A percentile compares a stretch with the other conserved stretches of the same genome.
These are phyloP conservation scores for Cephonodes hylas DNA, from an alignment of 2,888 invertebrate species.

Conservation along the genomic window DNA sequence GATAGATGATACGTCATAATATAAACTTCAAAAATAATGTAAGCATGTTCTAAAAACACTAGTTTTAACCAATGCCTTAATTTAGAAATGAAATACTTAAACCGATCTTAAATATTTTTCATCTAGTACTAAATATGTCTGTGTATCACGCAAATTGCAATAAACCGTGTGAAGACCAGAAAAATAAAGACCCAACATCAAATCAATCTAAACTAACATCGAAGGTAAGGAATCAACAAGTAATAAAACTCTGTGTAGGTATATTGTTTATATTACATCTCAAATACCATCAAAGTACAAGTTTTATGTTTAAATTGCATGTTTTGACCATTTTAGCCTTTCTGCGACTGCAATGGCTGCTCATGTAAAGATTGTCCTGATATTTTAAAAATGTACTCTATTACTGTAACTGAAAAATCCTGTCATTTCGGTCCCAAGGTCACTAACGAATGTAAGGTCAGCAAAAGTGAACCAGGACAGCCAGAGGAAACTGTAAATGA, in stretches of 20 bases:
- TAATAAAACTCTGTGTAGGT: too few relatives aligned
- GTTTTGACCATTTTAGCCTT: slow-evolving; percentile 41
- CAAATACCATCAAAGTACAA: too few relatives aligned
- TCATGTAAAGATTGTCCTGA: slow-evolving; percentile 43
- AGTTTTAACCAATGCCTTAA: too few relatives aligned
- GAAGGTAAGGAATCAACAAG: slow-evolving; percentile 4
- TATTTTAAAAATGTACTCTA: slow-evolving; percentile 36
- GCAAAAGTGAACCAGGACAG: background rate
- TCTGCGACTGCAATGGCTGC: slow-evolving; percentile 46
- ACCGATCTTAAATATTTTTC: too few relatives aligned
- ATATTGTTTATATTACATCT: too few relatives aligned
- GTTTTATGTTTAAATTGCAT: background rate
- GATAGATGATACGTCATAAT: too few relatives aligned
- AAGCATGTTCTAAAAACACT: too few relatives aligned
- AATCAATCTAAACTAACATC: background rate
- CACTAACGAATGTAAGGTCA: slow-evolving; percentile 2
- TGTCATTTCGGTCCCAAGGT: slow-evolving; percentile 31
- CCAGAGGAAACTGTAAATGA: slow-evolving; percentile 1
- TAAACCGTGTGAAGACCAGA: background rate
- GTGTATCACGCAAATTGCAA: slow-evolving; percentile 17
- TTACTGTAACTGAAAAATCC: slow-evolving; percentile 36
- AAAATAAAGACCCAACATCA: slow-evolving; percentile 8
- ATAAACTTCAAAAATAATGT: too few relatives aligned
- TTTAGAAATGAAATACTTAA: too few relatives aligned
- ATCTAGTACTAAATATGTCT: slow-evolving; percentile 10